Evolutionary conservation across 2,797 vertebrate species (phyloP).

Genomic region (Champsocephalus esox): DNA sequence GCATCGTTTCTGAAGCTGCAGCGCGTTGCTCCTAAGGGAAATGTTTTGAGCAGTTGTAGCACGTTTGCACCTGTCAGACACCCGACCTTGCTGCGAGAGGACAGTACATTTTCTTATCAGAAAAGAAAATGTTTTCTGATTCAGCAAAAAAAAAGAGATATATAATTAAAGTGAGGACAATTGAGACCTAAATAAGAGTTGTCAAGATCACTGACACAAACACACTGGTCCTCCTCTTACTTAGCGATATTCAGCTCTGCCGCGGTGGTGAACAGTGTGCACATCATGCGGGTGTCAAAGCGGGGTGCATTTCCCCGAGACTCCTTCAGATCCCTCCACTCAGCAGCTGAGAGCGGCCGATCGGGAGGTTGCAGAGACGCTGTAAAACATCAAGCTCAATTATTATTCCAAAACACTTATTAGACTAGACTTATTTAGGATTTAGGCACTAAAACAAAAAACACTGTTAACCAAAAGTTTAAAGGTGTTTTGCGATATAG

Average conservation of each 20-base stretch:
- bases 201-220: not conserved
- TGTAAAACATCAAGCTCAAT: constrained; percentile 38
- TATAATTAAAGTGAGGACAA: not conserved
- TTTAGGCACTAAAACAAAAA: not conserved
- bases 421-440: not conserved
- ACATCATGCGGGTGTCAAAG: constrained; percentile 87
- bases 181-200: not conserved
- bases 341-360: constrained; percentile 82
- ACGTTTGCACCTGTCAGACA: too few relatives aligned
- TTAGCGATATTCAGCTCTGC: constrained; percentile 89
- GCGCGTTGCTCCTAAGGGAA: too few relatives aligned
- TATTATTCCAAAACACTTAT: not conserved
- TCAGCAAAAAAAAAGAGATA: too few relatives aligned
- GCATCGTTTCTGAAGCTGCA: too few relatives aligned
- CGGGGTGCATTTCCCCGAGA: constrained; percentile 43
- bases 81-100: too few relatives aligned
- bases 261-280: constrained; percentile 66
- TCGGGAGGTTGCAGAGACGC: constrained; percentile 68
- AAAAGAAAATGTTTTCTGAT: too few relatives aligned
- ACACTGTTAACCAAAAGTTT: not conserved
- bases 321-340: constrained; percentile 88
- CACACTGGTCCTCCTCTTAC: constrained; percentile 47
- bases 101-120: too few relatives aligned
- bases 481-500: too few relatives aligned
- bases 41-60: too few relatives aligned